Percentiles rank a stretch among this genome's conserved stretches.
Evolutionary conservation across 2,113 vertebrate genomes (phyloP).

Genomic region (Empidonax traillii): DNA sequence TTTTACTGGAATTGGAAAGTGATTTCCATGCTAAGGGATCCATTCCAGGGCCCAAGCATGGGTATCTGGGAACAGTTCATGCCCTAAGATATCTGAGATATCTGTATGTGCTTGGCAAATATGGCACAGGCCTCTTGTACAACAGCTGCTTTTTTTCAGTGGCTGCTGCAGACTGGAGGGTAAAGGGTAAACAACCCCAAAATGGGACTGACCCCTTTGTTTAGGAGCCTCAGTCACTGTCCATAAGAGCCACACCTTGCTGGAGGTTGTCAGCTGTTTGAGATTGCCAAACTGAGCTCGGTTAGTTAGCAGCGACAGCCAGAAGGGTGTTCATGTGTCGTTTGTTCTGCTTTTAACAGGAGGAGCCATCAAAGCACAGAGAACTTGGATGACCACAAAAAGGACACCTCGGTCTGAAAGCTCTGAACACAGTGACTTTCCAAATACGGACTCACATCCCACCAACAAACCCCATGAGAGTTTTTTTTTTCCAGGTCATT

Average conservation of each 20-base stretch:
- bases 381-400: not conserved
- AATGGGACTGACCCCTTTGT: not conserved
- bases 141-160: not conserved
- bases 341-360: slow-evolving; percentile 31
- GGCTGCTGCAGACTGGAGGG: not conserved
- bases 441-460: not conserved
- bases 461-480: not conserved
- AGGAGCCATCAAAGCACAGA: slow-evolving; percentile 27
- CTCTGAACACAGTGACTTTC: not conserved
- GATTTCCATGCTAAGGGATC: not conserved
- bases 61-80: not conserved
- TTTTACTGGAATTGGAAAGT: not conserved
- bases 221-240: not conserved
- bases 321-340: not conserved
- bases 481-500: not conserved
- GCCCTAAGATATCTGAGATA: not conserved
- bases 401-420: not conserved
- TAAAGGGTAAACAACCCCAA: not conserved
- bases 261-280: not conserved
- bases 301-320: not conserved
- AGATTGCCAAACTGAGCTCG: not conserved
- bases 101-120: not conserved
- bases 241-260: not conserved
- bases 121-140: not conserved
- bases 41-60: not conserved